phyloP scores from a whole-genome alignment of 2,113 vertebrate genomes.

The Solenodon paradoxus region DNA sequence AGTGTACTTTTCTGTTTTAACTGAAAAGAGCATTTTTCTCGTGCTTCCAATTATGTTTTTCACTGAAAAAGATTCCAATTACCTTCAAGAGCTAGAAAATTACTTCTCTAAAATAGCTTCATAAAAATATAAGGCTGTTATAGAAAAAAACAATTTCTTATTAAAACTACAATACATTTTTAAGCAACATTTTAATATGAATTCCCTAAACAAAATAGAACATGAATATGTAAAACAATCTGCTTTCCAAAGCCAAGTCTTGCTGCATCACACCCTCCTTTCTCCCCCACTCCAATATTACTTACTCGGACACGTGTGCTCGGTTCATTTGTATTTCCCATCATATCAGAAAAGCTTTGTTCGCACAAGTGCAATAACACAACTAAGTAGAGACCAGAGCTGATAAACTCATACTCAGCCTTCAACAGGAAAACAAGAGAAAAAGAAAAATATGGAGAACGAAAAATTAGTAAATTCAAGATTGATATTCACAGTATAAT shows the following conservation, averaged over 20 bases:
- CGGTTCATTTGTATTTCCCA: constrained; percentile 92
- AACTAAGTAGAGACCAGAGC: constrained; percentile 97
- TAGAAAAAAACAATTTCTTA: constrained; percentile 47
- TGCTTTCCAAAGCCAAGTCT: constrained; percentile 7
- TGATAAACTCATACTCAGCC: constrained; percentile 98
- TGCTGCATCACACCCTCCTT: neutral
- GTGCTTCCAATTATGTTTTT: constrained; percentile 37
- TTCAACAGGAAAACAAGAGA: constrained; percentile 77
- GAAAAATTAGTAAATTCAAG: constrained; percentile 53
- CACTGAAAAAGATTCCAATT: constrained; percentile 35
- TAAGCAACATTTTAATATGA: constrained; percentile 35
- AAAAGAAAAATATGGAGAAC: constrained; percentile 55
- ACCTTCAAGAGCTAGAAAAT: constrained; percentile 39
- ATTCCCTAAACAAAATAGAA: neutral
- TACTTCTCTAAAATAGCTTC: constrained; percentile 40
- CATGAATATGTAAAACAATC: neutral
- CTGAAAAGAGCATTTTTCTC: neutral
- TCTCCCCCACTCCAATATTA: constrained; percentile 28
- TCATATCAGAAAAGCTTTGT: constrained; percentile 97
- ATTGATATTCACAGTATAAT: neutral
- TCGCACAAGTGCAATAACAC: constrained; percentile 96
- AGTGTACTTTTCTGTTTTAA: neutral
- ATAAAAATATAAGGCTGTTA: constrained; percentile 38
- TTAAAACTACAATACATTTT: constrained; percentile 41
- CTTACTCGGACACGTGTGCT: constrained; percentile 93